These are phyloP conservation scores for Papilio demoleus DNA, from an alignment of 2,888 invertebrate species.

Conservation along the genomic window DNA sequence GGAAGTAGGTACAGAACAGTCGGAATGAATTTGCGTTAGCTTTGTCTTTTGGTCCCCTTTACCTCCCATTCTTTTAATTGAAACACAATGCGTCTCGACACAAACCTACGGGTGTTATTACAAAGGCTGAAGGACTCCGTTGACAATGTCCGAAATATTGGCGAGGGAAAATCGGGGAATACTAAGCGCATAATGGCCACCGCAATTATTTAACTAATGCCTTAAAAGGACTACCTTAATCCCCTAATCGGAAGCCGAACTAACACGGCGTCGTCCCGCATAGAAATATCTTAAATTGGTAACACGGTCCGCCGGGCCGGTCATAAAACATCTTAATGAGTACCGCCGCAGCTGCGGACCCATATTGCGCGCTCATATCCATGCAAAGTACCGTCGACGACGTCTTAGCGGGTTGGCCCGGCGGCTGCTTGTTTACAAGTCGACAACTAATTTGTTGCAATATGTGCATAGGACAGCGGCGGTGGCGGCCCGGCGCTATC, in stretches of 20 bases:
- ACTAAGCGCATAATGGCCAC: slow-evolving; percentile 74
- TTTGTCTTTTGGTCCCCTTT: slow-evolving; percentile 51
- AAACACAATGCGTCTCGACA: slow-evolving; percentile 30
- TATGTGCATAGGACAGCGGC: slow-evolving; percentile 84
- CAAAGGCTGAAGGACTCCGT: slow-evolving; percentile 29
- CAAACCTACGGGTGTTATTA: slow-evolving; percentile 32
- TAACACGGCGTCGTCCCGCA: slow-evolving; percentile 81
- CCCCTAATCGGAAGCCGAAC: slow-evolving; percentile 83
- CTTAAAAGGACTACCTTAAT: slow-evolving; percentile 81
- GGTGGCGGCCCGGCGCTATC: slow-evolving; percentile 81
- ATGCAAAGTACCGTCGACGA: slow-evolving; percentile 81
- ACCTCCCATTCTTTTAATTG: slow-evolving; percentile 37
- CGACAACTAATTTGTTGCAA: slow-evolving; percentile 84
- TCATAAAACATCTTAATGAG: slow-evolving; percentile 85
- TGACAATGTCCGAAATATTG: slow-evolving; percentile 46
- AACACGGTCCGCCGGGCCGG: slow-evolving; percentile 81
- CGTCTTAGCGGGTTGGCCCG: slow-evolving; percentile 80
- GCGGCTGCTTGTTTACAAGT: slow-evolving; percentile 81
- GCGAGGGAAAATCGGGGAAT: slow-evolving; percentile 61
- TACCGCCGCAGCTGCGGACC: slow-evolving; percentile 81
- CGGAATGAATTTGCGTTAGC: slow-evolving; percentile 69
- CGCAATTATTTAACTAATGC: slow-evolving; percentile 81
- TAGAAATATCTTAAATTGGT: slow-evolving; percentile 84
- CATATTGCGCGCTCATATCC: slow-evolving; percentile 83
- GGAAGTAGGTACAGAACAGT: slow-evolving; percentile 71